Percentiles rank a stretch among this genome's conserved stretches.
Evolutionary conservation across 2,113 vertebrate species (phyloP).

Genomic region (Ptychochromis oligacanthus): DNA sequence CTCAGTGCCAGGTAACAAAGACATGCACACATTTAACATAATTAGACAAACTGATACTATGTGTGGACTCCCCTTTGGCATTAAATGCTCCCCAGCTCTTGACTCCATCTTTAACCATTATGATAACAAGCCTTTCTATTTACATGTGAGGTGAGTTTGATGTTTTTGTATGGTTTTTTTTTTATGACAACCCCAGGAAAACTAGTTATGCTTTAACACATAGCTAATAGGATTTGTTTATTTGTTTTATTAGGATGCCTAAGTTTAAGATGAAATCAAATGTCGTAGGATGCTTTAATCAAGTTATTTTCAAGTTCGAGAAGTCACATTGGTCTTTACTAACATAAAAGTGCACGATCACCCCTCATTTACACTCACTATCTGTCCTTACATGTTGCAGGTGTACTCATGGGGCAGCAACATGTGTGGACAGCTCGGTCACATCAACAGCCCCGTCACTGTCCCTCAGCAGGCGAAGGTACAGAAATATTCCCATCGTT

Average conservation of each 20-base stretch:
- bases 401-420: constrained; percentile 97
- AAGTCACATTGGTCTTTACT: background rate
- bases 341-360: background rate
- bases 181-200: background rate
- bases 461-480: constrained; percentile 92
- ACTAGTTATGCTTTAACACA: background rate
- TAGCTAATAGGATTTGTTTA: no score
- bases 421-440: constrained; percentile 90
- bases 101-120: background rate
- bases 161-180: background rate
- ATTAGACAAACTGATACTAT: background rate
- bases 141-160: background rate
- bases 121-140: background rate
- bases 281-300: background rate
- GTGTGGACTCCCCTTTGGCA: background rate
- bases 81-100: background rate
- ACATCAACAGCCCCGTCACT: constrained; percentile 86
- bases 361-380: background rate
- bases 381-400: constrained; percentile 68
- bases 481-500: constrained; percentile 14
- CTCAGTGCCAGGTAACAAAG: constrained; percentile 69
- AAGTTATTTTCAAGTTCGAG: background rate
- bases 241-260: no score
- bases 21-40: background rate
- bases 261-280: background rate